phyloP scores from a whole-genome alignment of 2,113 vertebrate species.

The Alectura lathami region DNA sequence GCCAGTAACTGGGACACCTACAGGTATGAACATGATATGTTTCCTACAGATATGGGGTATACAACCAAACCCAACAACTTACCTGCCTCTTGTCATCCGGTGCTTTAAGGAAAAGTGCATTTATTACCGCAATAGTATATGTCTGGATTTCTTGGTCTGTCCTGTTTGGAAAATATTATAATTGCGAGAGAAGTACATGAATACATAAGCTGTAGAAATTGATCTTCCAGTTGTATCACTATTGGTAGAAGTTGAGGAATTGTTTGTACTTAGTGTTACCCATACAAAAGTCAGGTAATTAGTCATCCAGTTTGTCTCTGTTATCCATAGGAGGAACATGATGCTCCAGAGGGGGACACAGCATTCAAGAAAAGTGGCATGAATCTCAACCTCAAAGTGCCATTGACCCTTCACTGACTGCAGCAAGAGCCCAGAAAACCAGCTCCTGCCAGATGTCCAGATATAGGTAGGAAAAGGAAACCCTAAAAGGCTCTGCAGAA shows the following conservation, averaged over 20 bases:
- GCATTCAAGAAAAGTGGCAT: not conserved
- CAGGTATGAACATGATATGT: not conserved
- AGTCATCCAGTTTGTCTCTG: not conserved
- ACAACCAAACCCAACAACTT: not conserved
- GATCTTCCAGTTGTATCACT: not conserved
- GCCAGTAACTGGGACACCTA: not conserved
- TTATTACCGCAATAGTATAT: conserved; percentile 96
- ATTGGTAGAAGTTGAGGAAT: not conserved
- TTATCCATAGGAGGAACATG: not conserved
- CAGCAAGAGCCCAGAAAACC: not conserved
- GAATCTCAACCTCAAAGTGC: not conserved
- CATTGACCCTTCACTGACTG: not conserved
- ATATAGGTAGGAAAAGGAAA: not conserved
- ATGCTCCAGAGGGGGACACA: not conserved
- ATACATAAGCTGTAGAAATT: not conserved
- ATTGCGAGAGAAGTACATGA: not conserved
- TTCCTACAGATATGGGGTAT: not conserved
- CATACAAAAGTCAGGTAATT: not conserved
- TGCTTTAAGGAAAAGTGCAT: conserved; percentile 96
- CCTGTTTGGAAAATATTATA: conserved; percentile 71
- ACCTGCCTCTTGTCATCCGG: conserved; percentile 98
- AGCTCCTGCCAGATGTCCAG: not conserved
- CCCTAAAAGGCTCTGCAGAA: not conserved
- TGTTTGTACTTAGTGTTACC: not conserved
- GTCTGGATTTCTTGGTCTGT: conserved; percentile 98